phyloP scores from a whole-genome alignment of 2,888 invertebrate genomes.

The Pilophorus perplexus region DNA sequence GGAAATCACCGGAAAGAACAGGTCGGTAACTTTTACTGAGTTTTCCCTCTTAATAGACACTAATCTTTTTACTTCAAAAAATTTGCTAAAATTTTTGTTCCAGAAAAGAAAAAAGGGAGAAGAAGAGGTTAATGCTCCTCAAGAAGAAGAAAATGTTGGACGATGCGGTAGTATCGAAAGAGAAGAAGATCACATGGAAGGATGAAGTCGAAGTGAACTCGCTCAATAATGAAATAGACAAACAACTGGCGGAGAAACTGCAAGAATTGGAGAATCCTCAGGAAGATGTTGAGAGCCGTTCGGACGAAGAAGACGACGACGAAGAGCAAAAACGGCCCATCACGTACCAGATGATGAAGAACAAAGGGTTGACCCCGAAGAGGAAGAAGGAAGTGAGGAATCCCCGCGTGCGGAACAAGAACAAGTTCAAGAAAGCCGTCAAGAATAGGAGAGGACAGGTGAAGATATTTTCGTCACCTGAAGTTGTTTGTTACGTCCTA shows the following conservation, averaged over 20 bases:
- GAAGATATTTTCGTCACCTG: too few species aligned
- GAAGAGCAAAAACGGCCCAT: conserved; percentile 70
- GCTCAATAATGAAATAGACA: conserved; percentile 18
- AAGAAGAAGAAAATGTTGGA: conserved; percentile 42
- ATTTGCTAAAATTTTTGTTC: too few species aligned
- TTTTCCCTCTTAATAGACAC: too few species aligned
- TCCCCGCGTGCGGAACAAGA: conserved; percentile 91
- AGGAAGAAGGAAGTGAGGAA: conserved; percentile 90
- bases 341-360: conserved; percentile 92
- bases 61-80: too few species aligned
- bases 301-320: conserved; percentile 25
- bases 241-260: not conserved
- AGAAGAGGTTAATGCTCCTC: conserved; percentile 40
- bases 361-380: conserved; percentile 87
- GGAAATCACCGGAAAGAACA: conserved; percentile 34
- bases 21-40: too few species aligned
- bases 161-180: conserved; percentile 4
- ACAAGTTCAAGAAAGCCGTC: conserved; percentile 87
- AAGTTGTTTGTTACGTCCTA: too few species aligned
- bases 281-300: not conserved
- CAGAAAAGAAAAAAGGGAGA: conserved; percentile 45
- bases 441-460: conserved; percentile 92
- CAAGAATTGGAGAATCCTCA: not conserved
- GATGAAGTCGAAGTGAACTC: conserved; percentile 23
- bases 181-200: conserved; percentile 32